phyloP scores from a whole-genome alignment of 2,113 vertebrate genomes.

The Archocentrus centrarchus region DNA sequence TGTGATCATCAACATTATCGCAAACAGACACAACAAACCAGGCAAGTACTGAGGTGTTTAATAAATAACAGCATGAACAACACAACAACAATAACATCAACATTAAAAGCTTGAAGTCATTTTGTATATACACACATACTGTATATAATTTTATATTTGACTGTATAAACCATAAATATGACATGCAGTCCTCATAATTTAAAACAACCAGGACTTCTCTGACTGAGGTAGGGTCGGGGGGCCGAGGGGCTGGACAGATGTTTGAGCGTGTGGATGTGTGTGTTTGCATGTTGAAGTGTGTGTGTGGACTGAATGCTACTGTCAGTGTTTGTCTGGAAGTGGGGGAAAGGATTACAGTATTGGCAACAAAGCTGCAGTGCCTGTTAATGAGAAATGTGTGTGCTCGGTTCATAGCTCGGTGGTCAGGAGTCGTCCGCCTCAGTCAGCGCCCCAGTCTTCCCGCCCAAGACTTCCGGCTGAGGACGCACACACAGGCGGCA shows the following conservation, averaged over 20 bases:
- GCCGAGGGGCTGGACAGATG: slow-evolving; percentile 50
- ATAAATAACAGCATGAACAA: slow-evolving; percentile 86
- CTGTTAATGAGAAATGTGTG: slow-evolving; percentile 63
- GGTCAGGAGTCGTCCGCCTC: slow-evolving; percentile 28
- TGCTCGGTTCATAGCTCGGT: slow-evolving; percentile 57
- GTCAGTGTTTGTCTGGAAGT: slow-evolving; percentile 43
- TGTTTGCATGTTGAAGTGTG: slow-evolving; percentile 20
- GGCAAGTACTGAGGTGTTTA: slow-evolving; percentile 84
- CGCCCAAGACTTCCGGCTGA: slow-evolving; percentile 90
- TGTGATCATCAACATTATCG: neutral
- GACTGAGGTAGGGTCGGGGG: slow-evolving; percentile 95
- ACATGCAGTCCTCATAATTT: slow-evolving; percentile 99
- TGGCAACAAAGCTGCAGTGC: slow-evolving; percentile 81
- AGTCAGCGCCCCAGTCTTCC: slow-evolving; percentile 84
- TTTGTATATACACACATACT: slow-evolving; percentile 78
- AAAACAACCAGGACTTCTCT: slow-evolving; percentile 93
- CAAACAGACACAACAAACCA: slow-evolving; percentile 60
- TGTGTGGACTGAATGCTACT: slow-evolving; percentile 20
- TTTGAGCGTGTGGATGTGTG: slow-evolving; percentile 30
- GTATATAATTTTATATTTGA: slow-evolving; percentile 83
- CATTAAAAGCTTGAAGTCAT: slow-evolving; percentile 82
- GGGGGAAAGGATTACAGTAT: slow-evolving; percentile 71
- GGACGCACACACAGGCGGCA: slow-evolving; percentile 94
- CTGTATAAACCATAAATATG: slow-evolving; percentile 99
- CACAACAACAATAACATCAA: slow-evolving; percentile 75